phyloP scores from a whole-genome alignment of 2,113 vertebrate species.

The Saimiri boliviensis region DNA sequence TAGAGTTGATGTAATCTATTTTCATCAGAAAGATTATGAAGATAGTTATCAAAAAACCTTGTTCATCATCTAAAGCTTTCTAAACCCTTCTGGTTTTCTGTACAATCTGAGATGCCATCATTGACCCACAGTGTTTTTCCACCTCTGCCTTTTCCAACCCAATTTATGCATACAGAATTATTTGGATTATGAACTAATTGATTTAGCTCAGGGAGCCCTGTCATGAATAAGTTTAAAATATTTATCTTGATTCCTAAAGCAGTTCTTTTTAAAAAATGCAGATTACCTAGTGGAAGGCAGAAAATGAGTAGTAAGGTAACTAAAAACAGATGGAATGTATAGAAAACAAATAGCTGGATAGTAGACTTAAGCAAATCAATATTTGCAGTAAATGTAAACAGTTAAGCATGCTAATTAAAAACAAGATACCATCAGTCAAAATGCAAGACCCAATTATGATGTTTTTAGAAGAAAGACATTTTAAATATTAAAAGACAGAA shows the following conservation, averaged over 20 bases:
- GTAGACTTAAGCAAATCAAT: not conserved
- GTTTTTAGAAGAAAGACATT: not conserved
- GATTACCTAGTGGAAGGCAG: not conserved
- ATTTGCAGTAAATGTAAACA: not conserved
- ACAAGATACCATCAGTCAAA: not conserved
- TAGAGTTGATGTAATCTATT: not conserved
- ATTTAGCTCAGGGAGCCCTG: not conserved
- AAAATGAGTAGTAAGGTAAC: not conserved
- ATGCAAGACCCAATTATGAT: not conserved
- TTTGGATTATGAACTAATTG: not conserved
- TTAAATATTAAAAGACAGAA: not conserved
- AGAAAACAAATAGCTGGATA: not conserved
- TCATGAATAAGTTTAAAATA: not conserved
- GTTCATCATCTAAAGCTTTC: not conserved
- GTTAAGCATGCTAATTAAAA: not conserved
- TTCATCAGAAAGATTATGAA: conserved; percentile 17
- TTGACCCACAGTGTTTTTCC: not conserved
- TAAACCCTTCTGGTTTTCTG: not conserved
- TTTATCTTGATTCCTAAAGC: not conserved
- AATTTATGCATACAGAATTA: not conserved
- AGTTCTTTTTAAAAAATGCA: not conserved
- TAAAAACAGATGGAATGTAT: not conserved
- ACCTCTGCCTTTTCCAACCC: not conserved
- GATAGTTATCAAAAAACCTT: not conserved
- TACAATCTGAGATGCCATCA: not conserved